Evolutionary conservation across 2,113 vertebrate genomes (phyloP), one percentile per base, ranked within the genome.

Genomic region (Mobula hypostoma): DNA sequence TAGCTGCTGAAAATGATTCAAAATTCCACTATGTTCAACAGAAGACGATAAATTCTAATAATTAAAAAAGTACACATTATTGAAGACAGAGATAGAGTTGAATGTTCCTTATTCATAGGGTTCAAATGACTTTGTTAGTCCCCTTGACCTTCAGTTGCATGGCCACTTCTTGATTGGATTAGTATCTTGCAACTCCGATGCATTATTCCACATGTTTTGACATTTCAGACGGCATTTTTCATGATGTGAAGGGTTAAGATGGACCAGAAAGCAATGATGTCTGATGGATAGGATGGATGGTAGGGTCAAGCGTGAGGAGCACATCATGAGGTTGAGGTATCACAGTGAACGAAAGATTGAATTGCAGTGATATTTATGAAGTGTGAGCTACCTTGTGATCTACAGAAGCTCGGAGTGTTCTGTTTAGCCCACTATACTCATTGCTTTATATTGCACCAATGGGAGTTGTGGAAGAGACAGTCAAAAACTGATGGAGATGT

Each of bases 161-260:
- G 85, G 27, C n/a, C 63, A 88, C 32, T 17, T 14, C n/a, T 66
- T 88, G 58, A 88, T 63, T 88, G 85, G 85, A 88, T 88, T 88
- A 88, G 58, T 63, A 61, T 14, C 58, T 88, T 66, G 12, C 63
- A 66, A 90, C 7, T 85, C 11, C 1, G 17, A 29, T 29, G 8
- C 24, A 58, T 85, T 61, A 85, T 61, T 68, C 83, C 58, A 63
- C 56, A 87, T 15, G 12, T n/a, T 63, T 63, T 63, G 27, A 6
- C 58, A 63, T 63, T 88, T 63, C 56, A 88, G 27, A 63, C 61
- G 58, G 29, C 29, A 12, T n/a, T 63, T 88, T 63, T 12, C 56
- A 61, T 56, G 48, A 85, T 58, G 56, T 61, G 82, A 61, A n/a
- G 56, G 27, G 29, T 29, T 21, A 74, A 58, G 1, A n/a, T 68